Evolutionary conservation across 2,888 invertebrate species (phyloP), one percentile per base, ranked within the genome.

Genomic region (Drosophila paucipuncta): DNA sequence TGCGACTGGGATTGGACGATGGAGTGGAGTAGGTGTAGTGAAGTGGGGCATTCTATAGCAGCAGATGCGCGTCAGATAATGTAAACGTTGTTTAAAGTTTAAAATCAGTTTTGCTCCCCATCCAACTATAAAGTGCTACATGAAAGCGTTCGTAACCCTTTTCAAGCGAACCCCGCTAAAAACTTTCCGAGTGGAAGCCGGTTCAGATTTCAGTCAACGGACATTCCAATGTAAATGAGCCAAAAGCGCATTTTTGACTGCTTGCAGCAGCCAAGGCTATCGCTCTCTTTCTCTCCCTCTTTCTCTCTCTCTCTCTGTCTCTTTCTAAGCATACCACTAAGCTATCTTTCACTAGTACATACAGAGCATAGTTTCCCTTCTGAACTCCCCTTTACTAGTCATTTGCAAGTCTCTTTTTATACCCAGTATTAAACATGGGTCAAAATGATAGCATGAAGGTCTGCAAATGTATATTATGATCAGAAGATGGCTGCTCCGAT

Each of bases 21-120:
- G 67, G 64, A 63, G 43, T 31, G 52, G 18, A 25, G 68, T 47
- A 39, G n/a, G 53, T 16, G 53, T 31, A 37, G 43, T 30, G 41
- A 43, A 65, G 53, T 33, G 28, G 37, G 33, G n/a, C 35, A 35
- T 22, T 4, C 31, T 39, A 52, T 41, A 41, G 69, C 60, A 65
- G 50, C 58, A 50, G 43, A 39, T 18, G 59, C 59, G 55, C 68
- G 41, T 43, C 80, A 88, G 90, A 90, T 86, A 88, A 83, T 85
- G 80, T 88, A 85, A 86, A 78, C 78, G 89, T 86, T 86, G 76
- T 80, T 90, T 85, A 90, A 86, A 86, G 68, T 86, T 86, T 85
- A 86, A 86, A 78, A 85, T 65, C 80, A 78, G 71, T 59, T 67
- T 74, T 66, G 52, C 58, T 52, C 50, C 69, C 69, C 62, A 70